These are phyloP conservation scores for Caenorhabditis becei DNA, from an alignment of 2,888 invertebrate species.

Conservation along the genomic window DNA sequence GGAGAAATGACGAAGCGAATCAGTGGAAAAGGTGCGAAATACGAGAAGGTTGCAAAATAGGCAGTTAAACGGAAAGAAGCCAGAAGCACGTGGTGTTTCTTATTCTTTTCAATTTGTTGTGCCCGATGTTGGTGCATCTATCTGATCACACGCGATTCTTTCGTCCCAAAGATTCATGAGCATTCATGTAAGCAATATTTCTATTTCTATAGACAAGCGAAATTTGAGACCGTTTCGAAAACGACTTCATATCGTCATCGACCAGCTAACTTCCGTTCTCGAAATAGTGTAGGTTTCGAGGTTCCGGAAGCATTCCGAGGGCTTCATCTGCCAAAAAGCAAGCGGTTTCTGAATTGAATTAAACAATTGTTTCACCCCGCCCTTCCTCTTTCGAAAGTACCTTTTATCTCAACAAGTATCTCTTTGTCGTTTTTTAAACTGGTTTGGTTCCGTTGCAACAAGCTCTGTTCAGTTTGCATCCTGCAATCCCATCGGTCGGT, in stretches of 20 bases:
- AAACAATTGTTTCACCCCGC: neutral
- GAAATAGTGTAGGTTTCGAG: conserved; percentile 16
- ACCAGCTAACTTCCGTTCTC: conserved; percentile 42
- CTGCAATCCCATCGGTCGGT: too few species aligned
- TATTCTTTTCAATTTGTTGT: conserved; percentile 32
- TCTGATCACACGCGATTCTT: conserved; percentile 40
- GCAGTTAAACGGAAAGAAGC: conserved; percentile 16
- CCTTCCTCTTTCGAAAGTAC: neutral
- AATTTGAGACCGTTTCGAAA: conserved; percentile 37
- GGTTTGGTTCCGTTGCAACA: too few species aligned
- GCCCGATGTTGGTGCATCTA: conserved; percentile 26
- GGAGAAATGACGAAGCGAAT: neutral
- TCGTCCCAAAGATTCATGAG: conserved; percentile 24
- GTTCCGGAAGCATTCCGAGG: neutral
- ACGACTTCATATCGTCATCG: conserved; percentile 40
- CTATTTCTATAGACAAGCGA: conserved; percentile 24
- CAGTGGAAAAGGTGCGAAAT: conserved; percentile 42
- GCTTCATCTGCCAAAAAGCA: neutral
- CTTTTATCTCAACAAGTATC: neutral
- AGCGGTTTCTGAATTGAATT: neutral
- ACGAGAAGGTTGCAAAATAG: conserved; percentile 50
- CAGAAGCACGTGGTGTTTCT: conserved; percentile 22
- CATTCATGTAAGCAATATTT: conserved; percentile 26
- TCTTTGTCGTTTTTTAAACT: too few species aligned
- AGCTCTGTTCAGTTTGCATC: too few species aligned